Evolutionary conservation across 2,113 vertebrate species (phyloP).

Genomic region (Glaucomys volans): DNA sequence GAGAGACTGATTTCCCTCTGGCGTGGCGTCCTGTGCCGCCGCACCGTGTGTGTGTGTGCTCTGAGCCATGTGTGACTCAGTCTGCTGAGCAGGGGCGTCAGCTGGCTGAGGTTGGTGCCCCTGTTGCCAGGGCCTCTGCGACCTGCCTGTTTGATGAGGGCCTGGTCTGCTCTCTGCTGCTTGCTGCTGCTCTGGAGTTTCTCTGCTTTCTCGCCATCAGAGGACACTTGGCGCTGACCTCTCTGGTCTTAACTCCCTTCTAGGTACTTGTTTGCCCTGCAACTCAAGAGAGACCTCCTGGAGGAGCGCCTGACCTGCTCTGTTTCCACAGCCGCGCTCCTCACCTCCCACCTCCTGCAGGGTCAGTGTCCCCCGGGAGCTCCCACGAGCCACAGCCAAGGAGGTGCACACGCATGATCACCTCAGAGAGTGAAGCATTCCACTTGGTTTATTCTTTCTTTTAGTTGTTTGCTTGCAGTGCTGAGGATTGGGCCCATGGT

Average conservation of each 20-base stretch:
- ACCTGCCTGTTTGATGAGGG: background rate
- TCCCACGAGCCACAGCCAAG: no score
- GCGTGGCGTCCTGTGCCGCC: no score
- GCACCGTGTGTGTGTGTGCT: no score
- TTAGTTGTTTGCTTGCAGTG: no score
- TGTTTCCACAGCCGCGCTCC: conserved; percentile 93
- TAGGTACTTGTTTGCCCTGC: conserved; percentile 97
- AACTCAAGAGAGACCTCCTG: conserved; percentile 96
- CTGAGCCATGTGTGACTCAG: background rate
- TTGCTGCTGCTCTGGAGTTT: background rate
- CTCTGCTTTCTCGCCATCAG: background rate
- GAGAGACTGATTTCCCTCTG: background rate
- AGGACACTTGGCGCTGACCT: background rate
- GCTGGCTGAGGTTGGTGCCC: no score
- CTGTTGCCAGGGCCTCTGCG: background rate
- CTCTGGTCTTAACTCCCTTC: background rate
- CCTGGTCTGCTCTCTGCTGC: background rate
- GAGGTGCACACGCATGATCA: no score
- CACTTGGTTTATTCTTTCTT: no score
- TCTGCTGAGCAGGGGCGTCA: no score
- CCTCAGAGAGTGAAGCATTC: rapidly evolving
- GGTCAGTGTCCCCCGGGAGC: conserved; percentile 85
- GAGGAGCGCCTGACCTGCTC: conserved; percentile 93
- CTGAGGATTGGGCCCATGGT: no score
- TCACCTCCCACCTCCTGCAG: conserved; percentile 95